Conservation (phyloP, 92 coral and sea anemone genomes). For the Galaxea fascicularis region DNA sequence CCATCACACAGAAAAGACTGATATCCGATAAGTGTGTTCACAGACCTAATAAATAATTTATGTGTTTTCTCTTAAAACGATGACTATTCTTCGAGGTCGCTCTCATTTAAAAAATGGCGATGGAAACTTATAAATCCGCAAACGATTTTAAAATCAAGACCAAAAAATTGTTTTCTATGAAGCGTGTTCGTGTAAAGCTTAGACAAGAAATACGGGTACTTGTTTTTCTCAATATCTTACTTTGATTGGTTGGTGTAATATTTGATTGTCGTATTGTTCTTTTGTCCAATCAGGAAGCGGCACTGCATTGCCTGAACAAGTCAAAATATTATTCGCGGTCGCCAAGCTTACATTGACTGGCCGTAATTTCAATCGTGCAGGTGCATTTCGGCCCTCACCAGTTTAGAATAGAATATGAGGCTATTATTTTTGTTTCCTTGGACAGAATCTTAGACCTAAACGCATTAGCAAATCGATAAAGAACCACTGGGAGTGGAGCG, state of each 20-base stretch:
- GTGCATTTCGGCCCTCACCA: conserved; percentile 84
- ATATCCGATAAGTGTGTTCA: conserved; percentile 64
- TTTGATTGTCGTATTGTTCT: conserved; percentile 24
- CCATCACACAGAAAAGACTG: conserved; percentile 51
- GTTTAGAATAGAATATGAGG: conserved; percentile 99
- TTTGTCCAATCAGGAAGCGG: conserved; percentile 71
- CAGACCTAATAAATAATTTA: conserved; percentile 64
- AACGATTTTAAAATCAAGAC: not conserved
- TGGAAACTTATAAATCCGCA: not conserved
- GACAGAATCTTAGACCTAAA: conserved; percentile 85
- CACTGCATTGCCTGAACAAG: conserved; percentile 56
- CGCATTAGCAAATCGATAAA: conserved; percentile 79
- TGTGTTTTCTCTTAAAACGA: conserved; percentile 23
- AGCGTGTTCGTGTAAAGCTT: too few species aligned
- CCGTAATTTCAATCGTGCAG: conserved; percentile 64
- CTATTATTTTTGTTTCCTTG: conserved; percentile 87
- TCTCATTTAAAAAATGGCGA: not conserved
- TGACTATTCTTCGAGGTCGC: conserved; percentile 4
- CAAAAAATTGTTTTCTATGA: not conserved
- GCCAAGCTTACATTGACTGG: conserved; percentile 58
- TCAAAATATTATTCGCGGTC: conserved; percentile 80
- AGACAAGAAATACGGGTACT: conserved; percentile 26
- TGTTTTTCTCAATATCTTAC: conserved; percentile 17
- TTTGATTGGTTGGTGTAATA: conserved; percentile 38
- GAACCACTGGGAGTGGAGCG: conserved; percentile 80